These are phyloP conservation scores for Diaphora mendica DNA, from an alignment of 2,888 invertebrate genomes.

Conservation along the genomic window DNA sequence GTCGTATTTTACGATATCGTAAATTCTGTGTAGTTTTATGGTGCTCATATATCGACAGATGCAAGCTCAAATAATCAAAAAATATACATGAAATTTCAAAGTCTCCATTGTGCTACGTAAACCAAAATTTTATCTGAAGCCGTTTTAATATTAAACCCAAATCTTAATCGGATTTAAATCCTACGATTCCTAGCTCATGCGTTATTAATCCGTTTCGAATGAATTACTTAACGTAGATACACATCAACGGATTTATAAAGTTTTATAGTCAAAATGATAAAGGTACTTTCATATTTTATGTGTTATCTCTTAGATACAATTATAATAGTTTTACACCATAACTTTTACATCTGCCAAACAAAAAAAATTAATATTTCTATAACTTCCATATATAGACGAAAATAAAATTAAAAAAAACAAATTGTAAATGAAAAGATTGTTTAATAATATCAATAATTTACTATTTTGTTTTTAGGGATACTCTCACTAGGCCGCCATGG, in stretches of 20 bases:
- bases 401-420: too few relatives aligned
- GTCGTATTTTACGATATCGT: constrained; percentile 12
- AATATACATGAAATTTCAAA: not conserved
- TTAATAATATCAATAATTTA: too few relatives aligned
- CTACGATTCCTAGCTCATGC: not conserved
- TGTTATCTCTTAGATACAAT: too few relatives aligned
- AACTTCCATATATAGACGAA: too few relatives aligned
- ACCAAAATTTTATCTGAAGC: not conserved
- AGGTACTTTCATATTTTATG: too few relatives aligned
- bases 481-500: too few relatives aligned
- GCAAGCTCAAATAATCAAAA: not conserved
- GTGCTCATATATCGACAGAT: constrained; percentile 1
- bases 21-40: constrained; percentile 14
- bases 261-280: not conserved
- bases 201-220: not conserved
- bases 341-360: too few relatives aligned
- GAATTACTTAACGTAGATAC: not conserved
- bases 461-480: too few relatives aligned
- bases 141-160: not conserved
- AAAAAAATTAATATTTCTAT: too few relatives aligned
- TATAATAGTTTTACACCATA: too few relatives aligned
- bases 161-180: not conserved
- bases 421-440: too few relatives aligned
- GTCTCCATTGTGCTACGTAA: not conserved
- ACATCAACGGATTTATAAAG: not conserved